These are phyloP conservation scores for Samia ricini DNA, from an alignment of 1,140 invertebrate genomes.

Conservation along the genomic window DNA sequence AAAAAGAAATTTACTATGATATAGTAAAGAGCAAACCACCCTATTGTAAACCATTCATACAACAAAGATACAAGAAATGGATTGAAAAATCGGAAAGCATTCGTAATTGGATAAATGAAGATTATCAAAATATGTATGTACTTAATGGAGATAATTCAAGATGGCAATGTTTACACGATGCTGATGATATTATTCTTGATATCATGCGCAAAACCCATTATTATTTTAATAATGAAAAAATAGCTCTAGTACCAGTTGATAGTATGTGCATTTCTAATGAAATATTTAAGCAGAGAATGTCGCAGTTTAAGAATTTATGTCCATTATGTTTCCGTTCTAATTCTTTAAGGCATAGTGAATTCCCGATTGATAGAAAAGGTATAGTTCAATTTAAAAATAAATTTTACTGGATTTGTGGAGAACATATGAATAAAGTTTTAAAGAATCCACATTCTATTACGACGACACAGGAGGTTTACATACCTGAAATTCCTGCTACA, in stretches of 20 bases:
- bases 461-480: constrained; percentile 34
- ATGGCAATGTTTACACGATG: constrained; percentile 74
- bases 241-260: constrained; percentile 52
- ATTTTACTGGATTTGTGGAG: constrained; percentile 79
- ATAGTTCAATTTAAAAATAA: constrained; percentile 73
- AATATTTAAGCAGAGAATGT: constrained; percentile 73
- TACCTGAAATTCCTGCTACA: constrained; percentile 74
- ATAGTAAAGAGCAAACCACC: constrained; percentile 53
- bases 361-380: constrained; percentile 72
- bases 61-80: constrained; percentile 70
- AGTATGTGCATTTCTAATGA: constrained; percentile 72
- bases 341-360: constrained; percentile 52
- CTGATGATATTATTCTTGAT: constrained; percentile 47
- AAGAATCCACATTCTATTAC: constrained; percentile 60
- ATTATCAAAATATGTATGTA: constrained; percentile 73
- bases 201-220: constrained; percentile 46
- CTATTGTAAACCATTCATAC: constrained; percentile 66
- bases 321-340: constrained; percentile 76
- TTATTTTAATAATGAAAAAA: constrained; percentile 54
- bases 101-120: constrained; percentile 70
- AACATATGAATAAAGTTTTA: constrained; percentile 70
- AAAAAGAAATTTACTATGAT: constrained; percentile 47
- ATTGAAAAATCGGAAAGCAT: constrained; percentile 38
- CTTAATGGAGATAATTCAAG: constrained; percentile 63
- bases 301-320: constrained; percentile 75